A percentile compares a stretch with the other conserved stretches of the same genome.
Evolutionary conservation across 2,113 vertebrate genomes (phyloP).

Genomic region (Andinoacara biseriatus): DNA sequence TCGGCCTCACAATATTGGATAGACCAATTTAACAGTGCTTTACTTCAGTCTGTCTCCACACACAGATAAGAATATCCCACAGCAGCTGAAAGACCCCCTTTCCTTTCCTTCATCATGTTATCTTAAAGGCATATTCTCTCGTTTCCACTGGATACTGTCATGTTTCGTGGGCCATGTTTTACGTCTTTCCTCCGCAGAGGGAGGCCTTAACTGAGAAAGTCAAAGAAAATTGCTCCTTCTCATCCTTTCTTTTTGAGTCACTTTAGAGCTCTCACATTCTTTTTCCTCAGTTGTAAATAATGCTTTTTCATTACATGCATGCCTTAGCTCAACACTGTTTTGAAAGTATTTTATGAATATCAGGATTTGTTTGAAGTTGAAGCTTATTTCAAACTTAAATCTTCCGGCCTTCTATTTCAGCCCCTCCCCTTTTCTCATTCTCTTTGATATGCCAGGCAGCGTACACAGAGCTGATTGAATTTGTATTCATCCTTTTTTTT

Average conservation of each 20-base stretch:
- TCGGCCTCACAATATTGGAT: slow-evolving; percentile 14
- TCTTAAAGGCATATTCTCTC: slow-evolving; percentile 63
- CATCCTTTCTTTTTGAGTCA: slow-evolving; percentile 36
- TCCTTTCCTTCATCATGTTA: slow-evolving; percentile 44
- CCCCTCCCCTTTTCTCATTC: slow-evolving; percentile 24
- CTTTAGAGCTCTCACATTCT: slow-evolving; percentile 29
- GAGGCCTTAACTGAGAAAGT: slow-evolving; percentile 30
- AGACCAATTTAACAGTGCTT: slow-evolving; percentile 44
- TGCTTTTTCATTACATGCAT: slow-evolving; percentile 71
- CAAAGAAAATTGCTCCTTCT: slow-evolving; percentile 43
- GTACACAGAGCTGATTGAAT: slow-evolving; percentile 52
- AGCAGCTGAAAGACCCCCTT: slow-evolving; percentile 44
- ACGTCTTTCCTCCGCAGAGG: slow-evolving; percentile 45
- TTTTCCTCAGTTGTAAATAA: slow-evolving; percentile 74
- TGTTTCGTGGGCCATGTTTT: slow-evolving; percentile 60
- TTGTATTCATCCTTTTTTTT: slow-evolving; percentile 37
- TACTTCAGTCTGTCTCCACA: slow-evolving; percentile 39
- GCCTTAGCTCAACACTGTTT: slow-evolving; percentile 41
- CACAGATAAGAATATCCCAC: slow-evolving; percentile 48
- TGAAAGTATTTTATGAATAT: slow-evolving; percentile 72
- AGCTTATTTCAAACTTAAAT: slow-evolving; percentile 59
- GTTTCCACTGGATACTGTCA: slow-evolving; percentile 57
- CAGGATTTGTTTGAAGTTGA: slow-evolving; percentile 63
- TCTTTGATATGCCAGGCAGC: slow-evolving; percentile 57
- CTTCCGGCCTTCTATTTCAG: slow-evolving; percentile 48